phyloP scores from a whole-genome alignment of 2,888 invertebrate species.

The Xestobium rufovillosum region DNA sequence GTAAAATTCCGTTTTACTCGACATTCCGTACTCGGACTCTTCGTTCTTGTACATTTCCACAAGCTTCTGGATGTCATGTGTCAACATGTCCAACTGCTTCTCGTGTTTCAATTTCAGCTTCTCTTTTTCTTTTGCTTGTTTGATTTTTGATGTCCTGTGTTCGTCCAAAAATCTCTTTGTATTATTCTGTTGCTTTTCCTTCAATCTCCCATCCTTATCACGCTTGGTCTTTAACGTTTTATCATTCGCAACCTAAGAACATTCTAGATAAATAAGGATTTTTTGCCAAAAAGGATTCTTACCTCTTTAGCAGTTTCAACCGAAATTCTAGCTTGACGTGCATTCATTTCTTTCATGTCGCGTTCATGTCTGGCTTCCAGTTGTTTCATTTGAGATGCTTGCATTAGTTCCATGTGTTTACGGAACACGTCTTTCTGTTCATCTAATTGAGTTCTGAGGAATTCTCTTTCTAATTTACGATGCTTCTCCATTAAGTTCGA shows the following conservation, averaged over 20 bases:
- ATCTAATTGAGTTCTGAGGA: conserved; percentile 72
- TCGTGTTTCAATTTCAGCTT: conserved; percentile 87
- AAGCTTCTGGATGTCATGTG: conserved; percentile 81
- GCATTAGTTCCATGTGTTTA: conserved; percentile 73
- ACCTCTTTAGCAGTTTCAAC: conserved; percentile 97
- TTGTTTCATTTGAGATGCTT: conserved; percentile 80
- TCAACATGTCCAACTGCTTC: conserved; percentile 83
- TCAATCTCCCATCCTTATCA: conserved; percentile 87
- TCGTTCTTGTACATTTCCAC: conserved; percentile 93
- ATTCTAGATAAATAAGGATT: conserved; percentile 5
- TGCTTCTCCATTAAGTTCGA: conserved; percentile 81
- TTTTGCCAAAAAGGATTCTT: conserved; percentile 9
- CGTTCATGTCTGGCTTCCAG: conserved; percentile 85
- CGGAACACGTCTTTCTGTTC: conserved; percentile 69
- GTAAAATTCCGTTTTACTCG: conserved; percentile 83
- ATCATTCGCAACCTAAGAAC: conserved; percentile 62
- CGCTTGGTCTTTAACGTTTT: conserved; percentile 95
- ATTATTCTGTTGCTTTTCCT: conserved; percentile 95
- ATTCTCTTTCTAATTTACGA: conserved; percentile 74
- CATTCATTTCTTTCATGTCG: conserved; percentile 93
- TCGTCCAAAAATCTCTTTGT: conserved; percentile 97
- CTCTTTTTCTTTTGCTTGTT: conserved; percentile 86
- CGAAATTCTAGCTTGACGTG: conserved; percentile 89
- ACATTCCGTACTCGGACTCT: conserved; percentile 82
- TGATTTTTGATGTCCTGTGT: conserved; percentile 77